These are phyloP conservation scores for Pilophorus perplexus DNA, from an alignment of 2,888 invertebrate genomes.

Conservation along the genomic window DNA sequence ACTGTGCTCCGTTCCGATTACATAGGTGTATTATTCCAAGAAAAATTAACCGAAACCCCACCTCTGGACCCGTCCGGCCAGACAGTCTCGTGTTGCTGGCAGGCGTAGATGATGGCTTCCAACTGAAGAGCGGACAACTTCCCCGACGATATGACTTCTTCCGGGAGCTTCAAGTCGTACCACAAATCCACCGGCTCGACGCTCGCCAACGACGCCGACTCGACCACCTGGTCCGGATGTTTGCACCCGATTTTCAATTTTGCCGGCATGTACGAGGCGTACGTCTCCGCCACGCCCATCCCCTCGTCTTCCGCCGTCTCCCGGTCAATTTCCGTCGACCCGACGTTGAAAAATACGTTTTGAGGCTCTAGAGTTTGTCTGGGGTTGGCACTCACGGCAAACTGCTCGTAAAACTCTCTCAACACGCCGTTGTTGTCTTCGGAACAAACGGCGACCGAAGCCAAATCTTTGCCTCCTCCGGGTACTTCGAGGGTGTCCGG, in stretches of 20 bases:
- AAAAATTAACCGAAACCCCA: too few species aligned
- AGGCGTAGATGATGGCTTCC: slow-evolving; percentile 63
- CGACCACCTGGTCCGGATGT: slow-evolving; percentile 65
- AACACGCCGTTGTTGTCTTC: neutral
- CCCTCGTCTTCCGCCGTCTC: slow-evolving; percentile 56
- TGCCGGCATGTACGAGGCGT: slow-evolving; percentile 95
- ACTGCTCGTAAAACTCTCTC: slow-evolving; percentile 44
- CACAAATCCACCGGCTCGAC: slow-evolving; percentile 59
- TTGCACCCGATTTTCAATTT: slow-evolving; percentile 65
- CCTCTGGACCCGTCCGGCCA: slow-evolving; percentile 58
- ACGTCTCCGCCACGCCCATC: slow-evolving; percentile 96
- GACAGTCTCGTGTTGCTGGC: slow-evolving; percentile 59
- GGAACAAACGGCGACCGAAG: neutral
- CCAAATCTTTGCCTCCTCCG: slow-evolving; percentile 57
- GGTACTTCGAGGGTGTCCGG: slow-evolving; percentile 89
- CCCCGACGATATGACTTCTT: slow-evolving; percentile 56
- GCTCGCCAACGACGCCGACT: slow-evolving; percentile 62
- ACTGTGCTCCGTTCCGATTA: too few species aligned
- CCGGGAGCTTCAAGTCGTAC: slow-evolving; percentile 56
- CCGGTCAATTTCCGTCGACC: neutral
- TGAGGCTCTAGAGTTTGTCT: slow-evolving; percentile 34
- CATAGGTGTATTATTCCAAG: too few species aligned
- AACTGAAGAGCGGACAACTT: slow-evolving; percentile 62
- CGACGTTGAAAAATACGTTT: neutral
- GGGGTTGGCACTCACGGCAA: slow-evolving; percentile 22